These are phyloP conservation scores for Pteronotus mesoamericanus DNA, from an alignment of 2,797 vertebrate species.

Conservation along the genomic window DNA sequence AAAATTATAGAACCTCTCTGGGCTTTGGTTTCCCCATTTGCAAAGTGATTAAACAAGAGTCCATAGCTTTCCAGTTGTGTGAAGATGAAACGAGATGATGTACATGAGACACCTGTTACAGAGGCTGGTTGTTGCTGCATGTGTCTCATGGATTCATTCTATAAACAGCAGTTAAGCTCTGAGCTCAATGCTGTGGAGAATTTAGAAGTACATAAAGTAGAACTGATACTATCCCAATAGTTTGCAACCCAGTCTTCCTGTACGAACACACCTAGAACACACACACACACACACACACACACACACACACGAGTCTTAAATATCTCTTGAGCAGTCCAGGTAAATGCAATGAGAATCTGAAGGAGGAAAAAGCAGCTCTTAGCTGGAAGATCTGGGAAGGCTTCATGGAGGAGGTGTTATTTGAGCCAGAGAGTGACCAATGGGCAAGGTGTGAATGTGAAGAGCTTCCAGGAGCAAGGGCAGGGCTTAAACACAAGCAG, in stretches of 20 bases:
- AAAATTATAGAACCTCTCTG: not conserved
- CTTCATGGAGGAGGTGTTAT: not conserved
- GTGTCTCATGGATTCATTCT: not conserved
- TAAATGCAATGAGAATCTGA: not conserved
- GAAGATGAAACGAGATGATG: not conserved
- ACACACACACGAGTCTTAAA: not conserved
- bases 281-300: not conserved
- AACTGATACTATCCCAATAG: not conserved
- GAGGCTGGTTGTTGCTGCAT: accelerated
- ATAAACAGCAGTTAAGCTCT: not conserved
- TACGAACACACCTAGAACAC: not conserved
- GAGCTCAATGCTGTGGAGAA: accelerated
- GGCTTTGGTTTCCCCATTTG: not conserved
- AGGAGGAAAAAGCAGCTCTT: not conserved
- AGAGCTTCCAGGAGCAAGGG: not conserved
- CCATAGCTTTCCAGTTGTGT: not conserved
- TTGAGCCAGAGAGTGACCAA: not conserved
- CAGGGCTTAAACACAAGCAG: not conserved
- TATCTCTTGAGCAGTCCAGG: not conserved
- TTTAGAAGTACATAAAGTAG: not conserved
- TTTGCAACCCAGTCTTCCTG: not conserved
- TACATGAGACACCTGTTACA: accelerated
- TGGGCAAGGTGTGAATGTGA: not conserved
- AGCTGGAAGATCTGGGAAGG: not conserved
- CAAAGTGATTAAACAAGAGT: no score